Base-by-base conservation (phyloP, 2,888 invertebrate genomes). In the Leucoptera coffeella region DNA sequence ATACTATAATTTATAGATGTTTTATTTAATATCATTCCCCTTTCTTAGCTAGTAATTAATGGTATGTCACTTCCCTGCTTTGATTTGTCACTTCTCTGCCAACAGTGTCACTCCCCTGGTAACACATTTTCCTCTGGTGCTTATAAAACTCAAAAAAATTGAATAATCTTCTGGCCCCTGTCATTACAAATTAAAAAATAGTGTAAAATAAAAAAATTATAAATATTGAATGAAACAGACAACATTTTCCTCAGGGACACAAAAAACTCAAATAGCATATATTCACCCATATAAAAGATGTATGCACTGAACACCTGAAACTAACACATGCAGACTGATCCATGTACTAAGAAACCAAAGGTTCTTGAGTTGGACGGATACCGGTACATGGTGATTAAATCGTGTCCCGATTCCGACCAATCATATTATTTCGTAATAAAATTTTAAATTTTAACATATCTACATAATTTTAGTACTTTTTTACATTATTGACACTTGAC, bases 121-220 rank as follows among this genome's bases (percentile, higher is more conserved):
- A 28, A 31, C 32, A 31, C 31, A 35, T 34, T 32, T 32, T 31
- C 32, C 35, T 28, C 32, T 35, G 30, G 28, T 30, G 21, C 31
- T 32, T 30, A 32, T 30, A 30, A 34, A 32, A 30, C 14, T 28
- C 4, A 28, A 23, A 31, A 33, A 31, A 30, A 15, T 24, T 23
- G 21, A 22, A 34, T 30, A 32, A 25, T 29, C 30, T 30, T 30
- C 30, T 27, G 30, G 30, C 30, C 30, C 27, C 12, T 9, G 15
- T 22, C 22, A 22, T 22, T 22, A 22, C 22, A 22, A 22, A 22
- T 22, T 22, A n/a, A 6, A 22, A 22, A 22, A 22, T 22, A 22
- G 5, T 22, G 22, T 22, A 8, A 25, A 25, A 13, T 13, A 17
- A 15, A 25, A n/a, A 25, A 25, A 25, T 25, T 10, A 25, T 25